Conservation (phyloP, 2,113 vertebrate species). For the Sialia sialis region DNA sequence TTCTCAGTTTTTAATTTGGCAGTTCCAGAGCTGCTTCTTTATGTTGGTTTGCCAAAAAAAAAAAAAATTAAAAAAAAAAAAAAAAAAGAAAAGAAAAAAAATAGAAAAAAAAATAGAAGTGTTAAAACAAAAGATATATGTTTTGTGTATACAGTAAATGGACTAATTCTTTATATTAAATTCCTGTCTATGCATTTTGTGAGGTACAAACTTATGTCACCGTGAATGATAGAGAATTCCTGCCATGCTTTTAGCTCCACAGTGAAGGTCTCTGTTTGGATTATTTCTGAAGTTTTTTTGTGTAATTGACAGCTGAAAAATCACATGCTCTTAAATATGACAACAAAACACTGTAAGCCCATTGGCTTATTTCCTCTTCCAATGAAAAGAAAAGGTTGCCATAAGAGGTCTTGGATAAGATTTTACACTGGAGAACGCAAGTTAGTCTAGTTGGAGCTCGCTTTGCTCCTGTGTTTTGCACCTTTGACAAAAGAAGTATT, state of each 20-base stretch:
- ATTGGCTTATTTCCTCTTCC: slow-evolving; percentile 72
- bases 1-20: slow-evolving; percentile 74
- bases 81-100: background rate
- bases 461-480: slow-evolving; percentile 68
- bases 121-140: slow-evolving; percentile 72
- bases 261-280: slow-evolving; percentile 77
- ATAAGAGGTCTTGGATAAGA: slow-evolving; percentile 65
- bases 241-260: slow-evolving; percentile 80
- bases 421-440: slow-evolving; percentile 64
- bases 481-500: slow-evolving; percentile 68
- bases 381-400: slow-evolving; percentile 65
- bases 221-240: slow-evolving; percentile 79
- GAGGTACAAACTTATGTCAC: slow-evolving; percentile 82
- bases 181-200: slow-evolving; percentile 87
- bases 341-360: slow-evolving; percentile 68
- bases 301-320: slow-evolving; percentile 73
- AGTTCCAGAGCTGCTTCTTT: slow-evolving; percentile 77
- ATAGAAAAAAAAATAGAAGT: slow-evolving; percentile 13
- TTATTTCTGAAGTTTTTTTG: slow-evolving; percentile 65
- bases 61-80: background rate
- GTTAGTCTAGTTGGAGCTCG: slow-evolving; percentile 49
- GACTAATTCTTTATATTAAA: slow-evolving; percentile 85
- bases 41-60: slow-evolving; percentile 79
- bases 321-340: slow-evolving; percentile 71
- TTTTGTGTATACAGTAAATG: slow-evolving; percentile 81